Evolutionary conservation across 2,888 invertebrate species (phyloP).

Genomic region (Leucophenga maculata): DNA sequence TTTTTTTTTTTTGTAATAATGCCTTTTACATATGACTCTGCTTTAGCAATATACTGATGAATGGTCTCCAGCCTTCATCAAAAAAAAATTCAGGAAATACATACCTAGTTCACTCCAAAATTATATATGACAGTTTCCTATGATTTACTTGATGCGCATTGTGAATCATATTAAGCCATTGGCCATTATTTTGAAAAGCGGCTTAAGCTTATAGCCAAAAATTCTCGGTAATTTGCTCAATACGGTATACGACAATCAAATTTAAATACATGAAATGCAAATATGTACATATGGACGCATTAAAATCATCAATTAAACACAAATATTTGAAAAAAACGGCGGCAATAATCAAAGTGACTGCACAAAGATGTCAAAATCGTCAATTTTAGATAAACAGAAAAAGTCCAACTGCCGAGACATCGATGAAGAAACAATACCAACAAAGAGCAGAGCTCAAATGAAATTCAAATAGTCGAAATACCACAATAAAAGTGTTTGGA

Average conservation of each 20-base stretch:
- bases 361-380: slow-evolving; percentile 24
- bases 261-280: no score
- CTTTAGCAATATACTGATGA: no score
- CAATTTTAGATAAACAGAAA: slow-evolving; percentile 8
- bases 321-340: background rate
- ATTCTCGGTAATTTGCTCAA: slow-evolving; percentile 8
- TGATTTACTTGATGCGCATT: no score
- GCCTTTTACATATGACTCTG: no score
- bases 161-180: background rate
- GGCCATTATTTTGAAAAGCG: background rate
- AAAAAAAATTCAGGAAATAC: no score
- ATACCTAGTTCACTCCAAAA: no score
- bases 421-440: background rate
- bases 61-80: no score
- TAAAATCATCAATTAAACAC: slow-evolving; percentile 6
- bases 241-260: no score
- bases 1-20: no score
- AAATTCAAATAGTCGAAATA: slow-evolving; percentile 7
- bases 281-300: no score
- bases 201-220: slow-evolving; percentile 19
- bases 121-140: no score
- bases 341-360: slow-evolving; percentile 13
- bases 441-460: no score
- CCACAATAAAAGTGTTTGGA: slow-evolving; percentile 15
- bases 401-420: background rate